These are phyloP conservation scores for Miltochrista miniata DNA, from an alignment of 2,888 invertebrate species.

Conservation along the genomic window DNA sequence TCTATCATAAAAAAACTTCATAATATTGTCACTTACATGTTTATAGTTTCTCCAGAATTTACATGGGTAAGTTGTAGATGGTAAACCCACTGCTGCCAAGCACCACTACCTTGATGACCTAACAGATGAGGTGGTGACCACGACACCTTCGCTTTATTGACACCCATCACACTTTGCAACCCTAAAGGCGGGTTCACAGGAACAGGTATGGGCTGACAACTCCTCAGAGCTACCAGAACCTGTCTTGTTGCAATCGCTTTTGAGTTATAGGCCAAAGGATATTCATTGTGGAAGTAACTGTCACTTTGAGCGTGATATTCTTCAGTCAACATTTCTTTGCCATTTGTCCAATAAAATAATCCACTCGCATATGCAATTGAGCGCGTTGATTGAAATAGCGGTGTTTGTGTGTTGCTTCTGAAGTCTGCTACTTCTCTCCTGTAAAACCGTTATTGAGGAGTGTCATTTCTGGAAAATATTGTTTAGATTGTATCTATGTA, in stretches of 20 bases:
- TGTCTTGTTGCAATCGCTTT: slow-evolving; percentile 65
- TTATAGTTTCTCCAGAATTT: slow-evolving; percentile 53
- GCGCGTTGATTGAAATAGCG: slow-evolving; percentile 88
- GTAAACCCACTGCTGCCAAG: slow-evolving; percentile 90
- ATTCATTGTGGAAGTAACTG: slow-evolving; percentile 91
- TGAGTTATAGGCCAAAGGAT: slow-evolving; percentile 80
- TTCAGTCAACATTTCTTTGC: slow-evolving; percentile 89
- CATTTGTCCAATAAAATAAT: slow-evolving; percentile 94
- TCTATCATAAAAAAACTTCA: background rate
- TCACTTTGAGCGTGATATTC: slow-evolving; percentile 88
- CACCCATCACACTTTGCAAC: slow-evolving; percentile 92
- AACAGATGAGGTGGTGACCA: slow-evolving; percentile 93
- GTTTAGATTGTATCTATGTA: too few relatives aligned
- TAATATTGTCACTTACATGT: slow-evolving; percentile 53
- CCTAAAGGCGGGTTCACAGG: slow-evolving; percentile 91
- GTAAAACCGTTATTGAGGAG: slow-evolving; percentile 31
- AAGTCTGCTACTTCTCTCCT: slow-evolving; percentile 89
- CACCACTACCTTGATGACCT: slow-evolving; percentile 88
- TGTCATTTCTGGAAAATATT: too few relatives aligned
- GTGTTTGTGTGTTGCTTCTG: slow-evolving; percentile 88
- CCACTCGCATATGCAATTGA: slow-evolving; percentile 90
- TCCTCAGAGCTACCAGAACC: slow-evolving; percentile 84
- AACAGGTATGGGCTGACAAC: slow-evolving; percentile 90
- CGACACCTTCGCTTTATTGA: slow-evolving; percentile 88
- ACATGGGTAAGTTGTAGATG: slow-evolving; percentile 87